Percentiles rank a stretch among this genome's conserved stretches.
phyloP scores from a whole-genome alignment of 37 sponge, comb jelly and placozoan genomes.

The Chondrilla cf. caribensis region DNA sequence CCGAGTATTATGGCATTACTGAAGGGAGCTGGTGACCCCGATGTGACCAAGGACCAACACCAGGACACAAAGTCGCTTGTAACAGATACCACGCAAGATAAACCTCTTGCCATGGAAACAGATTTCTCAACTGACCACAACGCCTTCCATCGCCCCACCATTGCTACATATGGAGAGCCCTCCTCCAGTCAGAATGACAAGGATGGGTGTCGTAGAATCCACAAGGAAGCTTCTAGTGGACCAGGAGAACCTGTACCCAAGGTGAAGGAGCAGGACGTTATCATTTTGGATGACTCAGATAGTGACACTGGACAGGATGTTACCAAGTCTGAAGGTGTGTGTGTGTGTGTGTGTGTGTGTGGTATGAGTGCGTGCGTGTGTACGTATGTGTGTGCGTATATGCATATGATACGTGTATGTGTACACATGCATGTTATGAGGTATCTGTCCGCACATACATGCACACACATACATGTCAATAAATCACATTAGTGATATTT shows the following conservation, averaged over 20 bases:
- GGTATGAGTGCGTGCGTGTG: background rate
- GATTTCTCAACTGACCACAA: background rate
- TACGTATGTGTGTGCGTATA: conserved; percentile 13
- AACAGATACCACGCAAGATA: too few relatives aligned
- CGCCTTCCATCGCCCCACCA: background rate
- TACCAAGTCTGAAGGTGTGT: background rate
- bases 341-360: conserved; percentile 33
- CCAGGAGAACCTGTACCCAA: background rate
- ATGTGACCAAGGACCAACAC: background rate
- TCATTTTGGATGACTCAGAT: conserved; percentile 36
- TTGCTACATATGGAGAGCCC: background rate
- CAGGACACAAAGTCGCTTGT: too few relatives aligned
- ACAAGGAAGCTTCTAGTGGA: background rate
- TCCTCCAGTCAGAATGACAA: background rate
- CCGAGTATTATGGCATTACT: background rate
- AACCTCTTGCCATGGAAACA: too few relatives aligned
- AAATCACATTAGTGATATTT: too few relatives aligned
- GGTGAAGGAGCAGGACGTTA: background rate
- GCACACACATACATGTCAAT: too few relatives aligned
- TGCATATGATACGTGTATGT: background rate
- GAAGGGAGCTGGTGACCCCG: background rate
- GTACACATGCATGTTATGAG: background rate
- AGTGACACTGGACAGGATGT: conserved; percentile 15
- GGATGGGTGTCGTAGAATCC: background rate
- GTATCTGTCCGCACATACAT: too few relatives aligned